Base-by-base conservation (phyloP, 2,797 vertebrate species). In the Semaprochilodus insignis region DNA sequence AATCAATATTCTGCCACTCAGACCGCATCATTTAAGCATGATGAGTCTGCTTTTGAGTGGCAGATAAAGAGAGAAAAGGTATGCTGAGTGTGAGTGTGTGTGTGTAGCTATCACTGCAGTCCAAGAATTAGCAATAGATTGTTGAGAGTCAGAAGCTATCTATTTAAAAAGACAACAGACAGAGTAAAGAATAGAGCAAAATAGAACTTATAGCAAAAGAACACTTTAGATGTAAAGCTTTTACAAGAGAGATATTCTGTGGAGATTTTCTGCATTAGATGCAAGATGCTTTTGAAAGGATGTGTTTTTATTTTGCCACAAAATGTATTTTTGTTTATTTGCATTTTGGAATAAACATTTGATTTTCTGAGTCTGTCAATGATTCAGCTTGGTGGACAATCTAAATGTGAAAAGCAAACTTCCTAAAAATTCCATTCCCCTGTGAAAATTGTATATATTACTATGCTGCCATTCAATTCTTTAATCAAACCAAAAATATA, bases 1-100 rank as follows among this genome's bases (percentile, higher is more conserved):
- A 93, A 90, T 92, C 90, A 90, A 89, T 91, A 91, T 85, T 74
- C 66, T 77, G 83, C 88, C 84, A 90, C 82, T 86, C 83, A 87
- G 23, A 87, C 81, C 66, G 90, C 85, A 80, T 89, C 90, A 90
- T 74, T 85, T 81, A 85, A 82, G 78, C 60, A 65, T 21, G 40
- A 76, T 65, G 77, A 73, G 69, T 52, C 66, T 82, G 67, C 75
- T 82, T 77, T 75, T 84, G 74, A 59, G 72, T 36, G 51, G 73
- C 60, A 25, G 60, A 62, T 62, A 23, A 6, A 62, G 60, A 25
- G 60, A 25, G 25, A 13, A 15, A 23, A 40, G 69, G 23, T 73
- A 48, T 54, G n/a, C 25, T 69, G 51, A 54, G 51, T 73, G 70
- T 44, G 66, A 2, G 40, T 70, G 48, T 72, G 70, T 54, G 44